These are phyloP conservation scores for Drosophila birchii DNA, from an alignment of 2,888 invertebrate genomes.

Conservation along the genomic window DNA sequence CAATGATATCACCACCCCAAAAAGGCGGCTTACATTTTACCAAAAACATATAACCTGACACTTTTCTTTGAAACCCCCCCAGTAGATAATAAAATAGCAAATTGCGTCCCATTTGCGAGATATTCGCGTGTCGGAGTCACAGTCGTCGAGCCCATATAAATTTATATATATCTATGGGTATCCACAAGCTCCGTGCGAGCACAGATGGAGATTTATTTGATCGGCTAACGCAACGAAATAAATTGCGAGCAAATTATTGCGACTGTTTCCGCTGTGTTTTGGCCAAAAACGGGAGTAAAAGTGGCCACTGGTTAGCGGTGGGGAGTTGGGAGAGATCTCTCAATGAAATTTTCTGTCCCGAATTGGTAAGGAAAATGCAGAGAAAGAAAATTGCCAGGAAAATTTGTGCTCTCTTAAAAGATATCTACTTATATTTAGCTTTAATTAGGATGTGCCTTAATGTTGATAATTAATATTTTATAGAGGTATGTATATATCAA, in stretches of 20 bases:
- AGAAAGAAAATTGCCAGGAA: background rate
- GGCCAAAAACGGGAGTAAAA: constrained; percentile 72
- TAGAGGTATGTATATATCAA: too few relatives aligned
- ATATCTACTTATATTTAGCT: background rate
- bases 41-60: background rate
- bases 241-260: constrained; percentile 75
- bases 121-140: constrained; percentile 31
- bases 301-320: constrained; percentile 41
- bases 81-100: constrained; percentile 15
- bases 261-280: constrained; percentile 69
- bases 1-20: constrained; percentile 9
- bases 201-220: constrained; percentile 62
- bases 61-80: constrained; percentile 10
- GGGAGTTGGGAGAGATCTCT: constrained; percentile 26
- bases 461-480: too few relatives aligned
- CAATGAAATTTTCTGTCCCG: constrained; percentile 40
- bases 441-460: too few relatives aligned
- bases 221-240: constrained; percentile 69
- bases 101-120: constrained; percentile 32
- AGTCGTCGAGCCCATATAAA: constrained; percentile 19
- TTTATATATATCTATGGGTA: constrained; percentile 25
- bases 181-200: constrained; percentile 54
- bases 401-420: background rate
- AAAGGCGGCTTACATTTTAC: background rate
- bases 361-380: constrained; percentile 17